Evolutionary conservation across 1,140 invertebrate species (phyloP), one percentile per base, ranked within the genome.

Genomic region (Mamestra configurata): DNA sequence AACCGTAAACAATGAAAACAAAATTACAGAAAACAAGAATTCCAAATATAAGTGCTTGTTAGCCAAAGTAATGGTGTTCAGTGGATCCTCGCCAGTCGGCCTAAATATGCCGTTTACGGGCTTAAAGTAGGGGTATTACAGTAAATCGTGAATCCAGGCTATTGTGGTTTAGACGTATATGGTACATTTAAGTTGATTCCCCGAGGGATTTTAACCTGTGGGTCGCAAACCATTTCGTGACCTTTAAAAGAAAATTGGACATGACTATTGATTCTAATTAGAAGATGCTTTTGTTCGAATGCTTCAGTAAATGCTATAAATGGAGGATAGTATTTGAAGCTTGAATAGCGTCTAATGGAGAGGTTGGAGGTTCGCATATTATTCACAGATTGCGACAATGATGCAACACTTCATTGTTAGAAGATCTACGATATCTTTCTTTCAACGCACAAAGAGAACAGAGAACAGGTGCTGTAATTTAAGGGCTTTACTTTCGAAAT

Each of bases 101-200:
- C 46, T 73, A 80, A 68, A 76, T 70, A 51, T 15, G 37, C 57
- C 53, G 70, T 46, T 55, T 72, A 51, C 37, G 77, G 83, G 55
- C 81, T 82, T 82, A 85, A 87, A 87, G 84, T 86, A 86, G 86
- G 76, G 82, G 76, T 82, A 84, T 84, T 85, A 83, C 70, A 77
- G 79, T 81, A 84, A 82, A 86, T 81, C 85, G 83, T 85, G 84
- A 84, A 87, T 80, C 80, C 77, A 59, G 68, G 80, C 84, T 86
- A 89, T 87, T 88, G 85, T 86, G 75, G 78, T 53, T 61, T 24
- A 72, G 82, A 87, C 88, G 11, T 89, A 89, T 89, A 89, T 85
- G 88, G 88, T 51, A 82, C 81, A 86, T 87, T 86, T 82, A 82
- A 79, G 78, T 79, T 55, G 66, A 84, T 81, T 85, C 81, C 82